These are phyloP conservation scores for Temnothorax longispinosus DNA, from an alignment of 1,140 invertebrate species.

Conservation along the genomic window DNA sequence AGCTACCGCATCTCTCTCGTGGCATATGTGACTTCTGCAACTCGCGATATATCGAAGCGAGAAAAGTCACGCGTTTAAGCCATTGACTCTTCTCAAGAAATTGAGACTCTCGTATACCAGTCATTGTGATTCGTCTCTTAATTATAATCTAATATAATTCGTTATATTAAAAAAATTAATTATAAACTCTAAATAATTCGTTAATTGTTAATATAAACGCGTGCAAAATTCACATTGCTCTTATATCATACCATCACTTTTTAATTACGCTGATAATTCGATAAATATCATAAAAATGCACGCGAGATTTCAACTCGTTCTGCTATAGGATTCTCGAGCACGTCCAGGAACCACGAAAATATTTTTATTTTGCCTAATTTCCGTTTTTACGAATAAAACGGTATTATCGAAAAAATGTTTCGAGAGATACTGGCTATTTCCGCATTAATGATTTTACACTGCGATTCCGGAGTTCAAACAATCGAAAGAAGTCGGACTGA, in stretches of 20 bases:
- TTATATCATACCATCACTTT: neutral
- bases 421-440: neutral
- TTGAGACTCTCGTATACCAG: neutral
- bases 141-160: neutral
- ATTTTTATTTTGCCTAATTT: neutral
- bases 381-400: slow-evolving; percentile 2
- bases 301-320: neutral
- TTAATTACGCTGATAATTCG: neutral
- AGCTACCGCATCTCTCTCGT: slow-evolving; percentile 61
- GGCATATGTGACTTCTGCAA: slow-evolving; percentile 77
- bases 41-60: slow-evolving; percentile 38
- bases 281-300: slow-evolving; percentile 1
- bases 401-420: slow-evolving; percentile 34
- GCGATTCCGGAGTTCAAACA: slow-evolving; percentile 3
- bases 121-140: neutral
- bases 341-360: neutral
- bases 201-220: neutral
- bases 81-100: slow-evolving; percentile 17
- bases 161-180: no score
- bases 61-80: slow-evolving; percentile 32
- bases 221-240: neutral
- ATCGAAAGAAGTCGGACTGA: slow-evolving; percentile 6
- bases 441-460: slow-evolving; percentile 33
- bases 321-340: neutral
- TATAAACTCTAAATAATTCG: no score